A percentile compares a stretch with the other conserved stretches of the same genome.
phyloP scores from a whole-genome alignment of 2,797 vertebrate species.

The Falco cherrug region DNA sequence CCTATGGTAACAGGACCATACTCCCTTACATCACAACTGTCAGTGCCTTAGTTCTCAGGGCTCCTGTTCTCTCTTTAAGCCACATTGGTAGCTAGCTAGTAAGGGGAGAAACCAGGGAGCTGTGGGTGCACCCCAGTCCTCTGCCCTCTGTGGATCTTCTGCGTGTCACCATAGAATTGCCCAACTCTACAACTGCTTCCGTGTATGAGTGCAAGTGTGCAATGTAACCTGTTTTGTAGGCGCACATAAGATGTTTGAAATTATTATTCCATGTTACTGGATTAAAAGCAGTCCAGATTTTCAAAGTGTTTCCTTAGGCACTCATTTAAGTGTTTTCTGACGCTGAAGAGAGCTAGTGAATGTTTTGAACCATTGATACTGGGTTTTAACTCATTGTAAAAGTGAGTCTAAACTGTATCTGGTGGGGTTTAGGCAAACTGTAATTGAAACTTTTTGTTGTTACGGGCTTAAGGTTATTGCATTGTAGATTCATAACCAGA shows the following conservation, averaged over 20 bases:
- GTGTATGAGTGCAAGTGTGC: background rate
- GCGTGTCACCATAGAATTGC: background rate
- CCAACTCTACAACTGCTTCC: background rate
- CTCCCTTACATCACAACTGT: background rate
- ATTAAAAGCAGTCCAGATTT: background rate
- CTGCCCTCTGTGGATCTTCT: background rate
- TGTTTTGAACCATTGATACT: background rate
- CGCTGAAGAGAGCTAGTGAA: background rate
- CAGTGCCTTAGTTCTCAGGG: background rate
- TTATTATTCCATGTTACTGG: background rate
- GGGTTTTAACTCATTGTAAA: background rate
- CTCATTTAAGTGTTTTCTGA: background rate
- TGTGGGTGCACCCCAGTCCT: background rate
- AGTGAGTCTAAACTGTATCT: background rate
- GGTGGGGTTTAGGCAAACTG: background rate
- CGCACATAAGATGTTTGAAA: background rate
- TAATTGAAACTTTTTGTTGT: background rate
- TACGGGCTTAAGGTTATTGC: background rate
- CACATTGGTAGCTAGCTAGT: background rate
- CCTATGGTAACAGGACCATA: fast-evolving
- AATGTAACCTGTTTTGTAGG: background rate
- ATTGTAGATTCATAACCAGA: background rate
- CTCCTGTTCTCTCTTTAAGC: fast-evolving
- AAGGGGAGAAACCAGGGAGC: background rate
- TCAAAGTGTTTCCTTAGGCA: background rate